Evolutionary conservation across 2,113 vertebrate species (phyloP).

Genomic region (Pipra filicauda): DNA sequence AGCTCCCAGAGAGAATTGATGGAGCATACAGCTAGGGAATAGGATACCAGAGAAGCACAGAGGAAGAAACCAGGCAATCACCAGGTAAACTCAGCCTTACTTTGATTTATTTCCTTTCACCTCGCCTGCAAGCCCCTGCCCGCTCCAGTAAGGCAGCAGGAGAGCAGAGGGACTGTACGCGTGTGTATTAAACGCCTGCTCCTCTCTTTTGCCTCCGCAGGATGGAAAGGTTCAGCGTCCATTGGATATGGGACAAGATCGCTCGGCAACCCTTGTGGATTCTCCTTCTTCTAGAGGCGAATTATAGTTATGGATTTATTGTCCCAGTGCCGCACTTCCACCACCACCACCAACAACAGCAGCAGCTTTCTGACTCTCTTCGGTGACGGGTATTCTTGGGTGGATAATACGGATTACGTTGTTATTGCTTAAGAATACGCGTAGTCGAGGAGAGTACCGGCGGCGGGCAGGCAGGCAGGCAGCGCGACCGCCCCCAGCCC

Average conservation of each 20-base stretch:
- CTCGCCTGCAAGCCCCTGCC: not conserved
- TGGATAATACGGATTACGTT: constrained; percentile 99
- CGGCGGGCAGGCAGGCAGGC: constrained; percentile 84
- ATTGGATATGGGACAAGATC: constrained; percentile 74
- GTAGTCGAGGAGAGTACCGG: constrained; percentile 99
- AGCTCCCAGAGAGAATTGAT: constrained; percentile 56
- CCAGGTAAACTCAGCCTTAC: constrained; percentile 73
- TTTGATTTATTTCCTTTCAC: constrained; percentile 52
- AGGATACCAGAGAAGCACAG: constrained; percentile 52
- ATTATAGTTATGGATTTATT: constrained; percentile 85
- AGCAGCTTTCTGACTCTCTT: constrained; percentile 92
- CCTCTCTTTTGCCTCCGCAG: constrained; percentile 75
- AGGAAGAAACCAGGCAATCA: constrained; percentile 56
- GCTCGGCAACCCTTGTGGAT: constrained; percentile 72
- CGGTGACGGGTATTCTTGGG: constrained; percentile 99
- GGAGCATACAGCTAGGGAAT: constrained; percentile 47
- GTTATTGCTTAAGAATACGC: constrained; percentile 99
- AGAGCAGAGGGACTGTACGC: not conserved
- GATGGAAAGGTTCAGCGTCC: constrained; percentile 63
- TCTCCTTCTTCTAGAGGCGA: constrained; percentile 73
- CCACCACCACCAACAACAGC: constrained; percentile 31
- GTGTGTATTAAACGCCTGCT: constrained; percentile 59
- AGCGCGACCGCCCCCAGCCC: constrained; percentile 72
- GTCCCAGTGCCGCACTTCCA: constrained; percentile 72
- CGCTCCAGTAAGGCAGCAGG: constrained; percentile 13